phyloP scores from a whole-genome alignment of 2,797 vertebrate species.

The Sebastes glaucus region DNA sequence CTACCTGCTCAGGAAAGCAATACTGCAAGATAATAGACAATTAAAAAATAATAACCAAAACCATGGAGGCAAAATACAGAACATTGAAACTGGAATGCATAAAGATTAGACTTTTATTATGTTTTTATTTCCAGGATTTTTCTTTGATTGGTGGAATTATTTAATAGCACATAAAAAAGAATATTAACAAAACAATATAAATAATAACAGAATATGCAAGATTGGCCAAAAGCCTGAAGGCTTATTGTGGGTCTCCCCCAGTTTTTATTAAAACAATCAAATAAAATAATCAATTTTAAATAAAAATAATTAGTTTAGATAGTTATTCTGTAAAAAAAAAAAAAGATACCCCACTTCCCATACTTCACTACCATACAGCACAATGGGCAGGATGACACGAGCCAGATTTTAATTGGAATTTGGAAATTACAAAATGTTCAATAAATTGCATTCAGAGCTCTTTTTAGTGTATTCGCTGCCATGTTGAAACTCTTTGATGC shows the following conservation, averaged over 20 bases:
- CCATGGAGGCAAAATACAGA: not conserved
- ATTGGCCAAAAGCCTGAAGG: not conserved
- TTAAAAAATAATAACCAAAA: not conserved
- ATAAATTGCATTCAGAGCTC: too few species aligned
- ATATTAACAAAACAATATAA: not conserved
- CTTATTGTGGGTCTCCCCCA: not conserved
- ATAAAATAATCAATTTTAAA: not conserved
- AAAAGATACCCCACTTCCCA: not conserved
- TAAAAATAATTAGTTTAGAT: not conserved
- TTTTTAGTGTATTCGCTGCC: not conserved
- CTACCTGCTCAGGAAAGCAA: not conserved
- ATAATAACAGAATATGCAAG: not conserved
- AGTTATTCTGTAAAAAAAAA: too few species aligned
- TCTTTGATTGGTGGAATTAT: not conserved
- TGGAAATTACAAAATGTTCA: not conserved
- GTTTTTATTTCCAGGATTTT: not conserved
- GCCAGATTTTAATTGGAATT: not conserved
- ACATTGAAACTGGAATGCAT: not conserved
- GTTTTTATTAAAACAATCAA: not conserved
- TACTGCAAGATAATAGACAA: not conserved
- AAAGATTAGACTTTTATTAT: not conserved
- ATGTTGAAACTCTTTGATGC: not conserved
- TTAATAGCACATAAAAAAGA: not conserved
- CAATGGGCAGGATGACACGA: not conserved
- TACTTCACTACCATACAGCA: not conserved